Evolutionary conservation across 2,113 vertebrate genomes (phyloP), one percentile per base, ranked within the genome.

Genomic region (Sciurus niger): DNA sequence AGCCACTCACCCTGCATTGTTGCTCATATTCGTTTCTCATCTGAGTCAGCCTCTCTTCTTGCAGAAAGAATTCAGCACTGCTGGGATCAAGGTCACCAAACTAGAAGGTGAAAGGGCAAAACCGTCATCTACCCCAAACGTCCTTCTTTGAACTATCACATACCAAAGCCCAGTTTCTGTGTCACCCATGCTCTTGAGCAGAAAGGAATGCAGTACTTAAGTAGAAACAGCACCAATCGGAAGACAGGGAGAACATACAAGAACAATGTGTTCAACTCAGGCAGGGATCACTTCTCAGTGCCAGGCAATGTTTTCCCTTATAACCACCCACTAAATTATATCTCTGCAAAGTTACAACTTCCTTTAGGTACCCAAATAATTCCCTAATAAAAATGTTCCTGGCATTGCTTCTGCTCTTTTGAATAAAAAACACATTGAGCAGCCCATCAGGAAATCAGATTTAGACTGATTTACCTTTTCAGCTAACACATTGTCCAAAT

Each of bases 1-100:
- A 11, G 53, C 10, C 28, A 90, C 99, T 99, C 95, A 99, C 99
- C 97, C 99, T 99, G 98, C 99, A 99, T 96, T 99, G 99, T 84
- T 92, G 99, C 96, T 99, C 99, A 4, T 99, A 99, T 11, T 99
- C 97, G 16, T 96, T 98, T 79, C 98, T 99, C 92, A 99, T 98
- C 72, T 99, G 99, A 6, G 98, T 98, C 92, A 99, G 97, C 2
- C 99, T 99, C 93, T 99, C 99, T 95, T 99, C 99, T 90, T 99
- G 99, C 77, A 99, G 98, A 78, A 99, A 98, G 79, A 99, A 99
- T 94, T 99, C 99, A 0, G 99, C 99, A 2, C 99, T 99, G 97
- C 96, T 98, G 51, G 99, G 99, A 86, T 99, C 99, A 73, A 99
- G 97, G 95, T 99, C 99, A 48, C 99, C 99, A 94, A 99, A 99